These are phyloP conservation scores for Biston betularia DNA, from an alignment of 2,888 invertebrate species.

Conservation along the genomic window DNA sequence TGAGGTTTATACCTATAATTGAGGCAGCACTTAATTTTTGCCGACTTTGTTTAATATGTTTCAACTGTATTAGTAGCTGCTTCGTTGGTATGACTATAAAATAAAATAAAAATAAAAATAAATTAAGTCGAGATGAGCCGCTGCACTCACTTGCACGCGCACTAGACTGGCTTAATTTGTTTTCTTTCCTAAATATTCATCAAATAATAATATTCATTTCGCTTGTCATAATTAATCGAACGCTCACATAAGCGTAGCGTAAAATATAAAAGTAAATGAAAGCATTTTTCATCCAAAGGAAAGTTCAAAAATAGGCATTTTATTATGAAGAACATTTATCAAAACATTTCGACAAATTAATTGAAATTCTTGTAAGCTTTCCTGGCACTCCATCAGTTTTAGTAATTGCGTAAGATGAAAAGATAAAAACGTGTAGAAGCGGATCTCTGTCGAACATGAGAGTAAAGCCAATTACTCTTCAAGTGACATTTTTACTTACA, in stretches of 20 bases:
- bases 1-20: no score
- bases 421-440: constrained; percentile 9
- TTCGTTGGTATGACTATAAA: no score
- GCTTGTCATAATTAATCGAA: constrained; percentile 1
- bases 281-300: constrained; percentile 17
- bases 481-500: not conserved
- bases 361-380: constrained; percentile 25
- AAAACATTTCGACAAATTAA: constrained; percentile 23
- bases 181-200: not conserved
- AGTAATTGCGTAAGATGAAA: constrained; percentile 15
- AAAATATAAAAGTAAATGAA: constrained; percentile 11
- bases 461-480: not conserved
- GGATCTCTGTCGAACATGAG: not conserved
- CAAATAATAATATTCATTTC: not conserved
- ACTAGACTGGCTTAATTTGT: not conserved
- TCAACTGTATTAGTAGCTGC: no score
- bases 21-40: no score
- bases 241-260: constrained; percentile 6
- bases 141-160: no score
- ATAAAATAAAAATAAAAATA: no score
- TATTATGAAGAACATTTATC: constrained; percentile 21
- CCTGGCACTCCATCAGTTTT: constrained; percentile 10
- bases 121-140: no score
- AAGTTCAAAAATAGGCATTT: constrained; percentile 16
- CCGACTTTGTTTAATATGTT: no score